Base-by-base conservation (phyloP, 2,888 invertebrate genomes). In the Agriopis aurantiaria region DNA sequence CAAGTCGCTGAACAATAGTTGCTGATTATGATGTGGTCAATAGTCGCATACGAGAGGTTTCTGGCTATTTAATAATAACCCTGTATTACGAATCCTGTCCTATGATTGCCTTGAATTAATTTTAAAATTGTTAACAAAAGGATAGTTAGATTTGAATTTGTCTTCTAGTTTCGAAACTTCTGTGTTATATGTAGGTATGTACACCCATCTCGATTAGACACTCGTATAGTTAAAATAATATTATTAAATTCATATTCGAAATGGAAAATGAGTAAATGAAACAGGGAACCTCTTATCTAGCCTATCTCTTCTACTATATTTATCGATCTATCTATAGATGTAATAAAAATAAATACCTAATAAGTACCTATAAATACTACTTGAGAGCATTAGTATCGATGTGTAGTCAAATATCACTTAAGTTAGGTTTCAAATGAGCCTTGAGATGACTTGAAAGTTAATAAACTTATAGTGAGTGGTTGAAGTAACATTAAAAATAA, bases 221-320 rank as follows among this genome's bases (percentile, higher is more conserved):
- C 7, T 40, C 55, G 12, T 56, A 56, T 43, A 43, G 43, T 43
- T 57, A 57, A 57, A 57, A 41, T 57, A 43, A 40, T 40, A 23
- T 62, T 41, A 52, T 41, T 55, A 56, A 57, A 57, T 62, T 69
- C 55, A 33, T 59, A 59, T 59, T 66, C 43, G 41, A 60, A 69
- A 74, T 75, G 69, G 74, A 78, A 80, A 80, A 83, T 82, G 73
- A 77, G 78, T 81, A 80, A 83, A 82, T 76, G 82, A 87, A 89
- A 89, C 88, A 89, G 88, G 89, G 89, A 88, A 83, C 78, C 84
- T 83, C 78, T 83, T 81, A 82, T 79, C 85, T 77, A 70, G 80
- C 84, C 75, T 86, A 81, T 85, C 75, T 81, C 81, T 82, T 75
- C 76, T 81, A 82, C 80, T 85, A 82, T 84, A 84, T 86, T 85